Evolutionary conservation across 2,888 invertebrate species (phyloP).

Genomic region (Drosophila austrosaltans): DNA sequence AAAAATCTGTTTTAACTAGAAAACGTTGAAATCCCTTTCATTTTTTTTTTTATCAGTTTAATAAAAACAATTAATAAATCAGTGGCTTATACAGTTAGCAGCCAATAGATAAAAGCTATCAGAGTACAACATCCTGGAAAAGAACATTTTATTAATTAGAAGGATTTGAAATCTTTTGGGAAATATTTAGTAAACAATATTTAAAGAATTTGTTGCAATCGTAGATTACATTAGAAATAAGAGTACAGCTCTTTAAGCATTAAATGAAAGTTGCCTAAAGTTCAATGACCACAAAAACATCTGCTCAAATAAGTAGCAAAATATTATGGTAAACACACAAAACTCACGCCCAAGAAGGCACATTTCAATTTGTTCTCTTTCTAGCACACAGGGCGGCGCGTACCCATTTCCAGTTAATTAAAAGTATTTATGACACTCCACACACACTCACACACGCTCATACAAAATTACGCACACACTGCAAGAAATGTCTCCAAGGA

Average conservation of each 20-base stretch:
- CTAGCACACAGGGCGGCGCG: slow-evolving; percentile 27
- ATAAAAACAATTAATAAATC: no score
- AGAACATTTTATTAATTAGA: no score
- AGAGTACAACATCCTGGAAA: no score
- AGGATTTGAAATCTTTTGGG: no score
- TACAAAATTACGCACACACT: slow-evolving; percentile 23
- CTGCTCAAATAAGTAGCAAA: slow-evolving; percentile 69
- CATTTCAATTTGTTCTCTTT: slow-evolving; percentile 48
- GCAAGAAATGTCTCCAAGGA: slow-evolving; percentile 66
- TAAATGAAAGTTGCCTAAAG: slow-evolving; percentile 23
- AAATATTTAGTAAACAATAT: background rate
- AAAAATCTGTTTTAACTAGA: no score
- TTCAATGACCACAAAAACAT: slow-evolving; percentile 64
- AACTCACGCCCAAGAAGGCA: slow-evolving; percentile 59
- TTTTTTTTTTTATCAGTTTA: no score
- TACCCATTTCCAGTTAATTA: slow-evolving; percentile 52
- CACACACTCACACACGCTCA: slow-evolving; percentile 22
- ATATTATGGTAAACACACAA: slow-evolving; percentile 69
- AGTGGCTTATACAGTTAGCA: no score
- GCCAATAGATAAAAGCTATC: no score
- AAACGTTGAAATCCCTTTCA: no score
- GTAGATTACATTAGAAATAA: background rate
- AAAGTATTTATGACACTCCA: slow-evolving; percentile 53
- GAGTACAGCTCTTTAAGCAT: background rate
- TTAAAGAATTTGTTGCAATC: background rate